Base-by-base conservation (phyloP, 2,113 vertebrate species). In the Ceyx margarethae region DNA sequence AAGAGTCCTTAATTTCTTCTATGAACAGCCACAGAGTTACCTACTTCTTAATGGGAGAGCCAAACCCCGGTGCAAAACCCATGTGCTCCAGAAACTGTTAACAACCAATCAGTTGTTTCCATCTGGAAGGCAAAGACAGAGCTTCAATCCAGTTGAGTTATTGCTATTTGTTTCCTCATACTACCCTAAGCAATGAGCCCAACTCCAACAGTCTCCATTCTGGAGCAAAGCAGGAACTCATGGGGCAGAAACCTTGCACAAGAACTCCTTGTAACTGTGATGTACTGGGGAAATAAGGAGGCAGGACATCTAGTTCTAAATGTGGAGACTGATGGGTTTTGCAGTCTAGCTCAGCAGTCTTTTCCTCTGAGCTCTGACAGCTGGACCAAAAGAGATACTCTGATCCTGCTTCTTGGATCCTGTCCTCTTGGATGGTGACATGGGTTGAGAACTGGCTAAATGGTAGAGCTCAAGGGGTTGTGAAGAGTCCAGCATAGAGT, bases 141-240 rank as follows among this genome's bases (percentile, higher is more conserved):
- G 8, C 22, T 46, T 22, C 48, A 65, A 57, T 15, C 40, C 40
- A 33, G 37, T 4, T 50, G 35, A 2, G 1, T 33, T 58, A 42
- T 4, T 72, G 20, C 25, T 76, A 3, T 20, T 48, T 0, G 1
- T 60, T 50, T 61, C 17, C 21, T 48, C 1, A 2, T 18, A 33
- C 58, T 46, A 16, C 15, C 17, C 45, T 35, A 15, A 60, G 46
- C 35, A 65, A 76, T n/a, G 4, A 82, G 60, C 1, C 37, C n/a
- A 68, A 76, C 6, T 18, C 13, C 6, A 80, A 56, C 29, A 35
- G 31, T 48, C 43, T 37, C 71, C 43, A 85, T 23, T n/a, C 43
- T 25, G 40, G n/a, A 71, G 67, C 15, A 82, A 77, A 69, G 80
- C 21, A 64, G 42, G 29, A 5, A 51, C 10, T 31, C 37, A 11